Evolutionary conservation across 2,888 invertebrate genomes (phyloP).

Genomic region (Lasioglossum calceatum): DNA sequence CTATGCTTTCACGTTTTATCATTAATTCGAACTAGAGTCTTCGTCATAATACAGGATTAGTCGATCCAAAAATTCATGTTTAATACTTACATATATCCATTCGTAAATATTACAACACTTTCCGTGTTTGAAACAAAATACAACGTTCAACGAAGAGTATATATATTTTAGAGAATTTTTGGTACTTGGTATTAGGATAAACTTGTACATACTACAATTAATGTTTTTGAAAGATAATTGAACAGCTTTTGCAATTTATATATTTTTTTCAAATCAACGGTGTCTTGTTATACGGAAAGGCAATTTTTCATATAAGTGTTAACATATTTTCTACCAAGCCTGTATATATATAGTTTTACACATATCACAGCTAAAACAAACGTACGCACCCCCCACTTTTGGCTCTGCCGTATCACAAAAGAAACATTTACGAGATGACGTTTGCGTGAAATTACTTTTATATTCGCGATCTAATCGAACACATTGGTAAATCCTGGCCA

Average conservation of each 20-base stretch:
- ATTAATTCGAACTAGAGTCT: neutral
- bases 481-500: neutral
- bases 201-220: neutral
- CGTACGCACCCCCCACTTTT: neutral
- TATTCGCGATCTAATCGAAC: neutral
- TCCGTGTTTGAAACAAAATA: neutral
- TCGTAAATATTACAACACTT: neutral
- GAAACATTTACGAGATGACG: neutral
- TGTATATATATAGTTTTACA: neutral
- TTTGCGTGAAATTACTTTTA: neutral
- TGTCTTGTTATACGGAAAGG: neutral
- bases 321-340: neutral
- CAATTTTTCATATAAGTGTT: neutral
- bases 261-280: neutral
- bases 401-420: neutral
- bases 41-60: neutral
- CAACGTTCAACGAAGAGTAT: neutral
- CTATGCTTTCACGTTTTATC: neutral
- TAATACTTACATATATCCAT: neutral
- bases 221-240: neutral
- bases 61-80: neutral
- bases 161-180: neutral
- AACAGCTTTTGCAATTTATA: neutral
- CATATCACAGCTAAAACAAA: slow-evolving; percentile 7
- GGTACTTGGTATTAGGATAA: neutral